Base-by-base conservation (phyloP, 30 jellyfish, hydroid and myxozoan genomes). In the Hydractinia symbiolongicarpus region DNA sequence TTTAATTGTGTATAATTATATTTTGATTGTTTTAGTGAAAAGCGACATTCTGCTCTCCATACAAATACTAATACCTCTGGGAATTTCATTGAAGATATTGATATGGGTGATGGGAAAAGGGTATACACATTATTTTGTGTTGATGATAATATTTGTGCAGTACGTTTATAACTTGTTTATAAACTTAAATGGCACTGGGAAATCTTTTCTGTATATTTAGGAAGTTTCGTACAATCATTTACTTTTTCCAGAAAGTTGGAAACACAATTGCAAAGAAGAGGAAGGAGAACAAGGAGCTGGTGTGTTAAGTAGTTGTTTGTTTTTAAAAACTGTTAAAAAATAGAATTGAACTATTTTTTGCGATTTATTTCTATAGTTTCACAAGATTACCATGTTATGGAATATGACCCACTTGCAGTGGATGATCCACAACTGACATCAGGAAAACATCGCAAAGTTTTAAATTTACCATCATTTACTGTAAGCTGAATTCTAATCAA, bases 341-440 rank as follows among this genome's bases (percentile, higher is more conserved):
- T 16, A 60, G 19, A 30, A 30, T 30, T 30, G 44, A 30, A 30
- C 44, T 30, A 30, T 30, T 30, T 30, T 30, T 30, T 30, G 44
- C 2, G 44, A 30, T 30, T 30, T 73, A 78, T 61, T 52, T 49
- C 15, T 9, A 4, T 54, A 84, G 78, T 8, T n/a, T 74, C 50
- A 54, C 78, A n/a, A 64, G 80, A 71, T 20, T n/a, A 19, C 67
- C 80, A 71, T 71, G 17, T 49, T 49, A 50, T 71, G 44, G 83
- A 75, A 14, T 89, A 89, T 54, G 82, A 88, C 55, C 96, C 96
- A 9, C 74, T 77, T 61, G 55, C 76, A 5, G 73, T 90, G 60
- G 97, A 90, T 82, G 95, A 90, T 44, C 95, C 95, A 9, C 94
- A 86, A 54, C 73, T 90, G 76, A 90, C 95, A 30, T 78, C 87